phyloP scores from a whole-genome alignment of 2,113 vertebrate genomes.

The Geothlypis trichas region DNA sequence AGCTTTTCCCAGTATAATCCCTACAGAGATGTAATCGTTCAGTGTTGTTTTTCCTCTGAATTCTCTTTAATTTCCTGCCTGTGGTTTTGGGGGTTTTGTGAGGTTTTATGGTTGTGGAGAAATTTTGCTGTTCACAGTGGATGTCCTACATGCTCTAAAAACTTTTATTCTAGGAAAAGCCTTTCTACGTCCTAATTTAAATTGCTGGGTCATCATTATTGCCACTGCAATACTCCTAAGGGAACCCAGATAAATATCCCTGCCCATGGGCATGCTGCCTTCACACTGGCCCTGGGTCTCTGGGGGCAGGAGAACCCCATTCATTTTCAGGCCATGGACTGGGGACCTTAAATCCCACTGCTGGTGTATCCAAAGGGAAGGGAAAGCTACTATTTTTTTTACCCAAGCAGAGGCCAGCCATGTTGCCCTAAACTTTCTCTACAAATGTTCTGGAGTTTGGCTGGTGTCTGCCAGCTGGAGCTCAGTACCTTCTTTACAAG shows the following conservation, averaged over 20 bases:
- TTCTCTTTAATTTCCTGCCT: constrained; percentile 59
- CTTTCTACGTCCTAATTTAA: constrained; percentile 17
- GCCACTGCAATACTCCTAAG: neutral
- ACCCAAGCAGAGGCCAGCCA: neutral
- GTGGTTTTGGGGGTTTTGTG: constrained; percentile 29
- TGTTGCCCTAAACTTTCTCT: neutral
- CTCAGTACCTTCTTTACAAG: constrained; percentile 6
- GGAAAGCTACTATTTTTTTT: neutral
- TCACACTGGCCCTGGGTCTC: neutral
- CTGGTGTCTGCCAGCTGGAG: constrained; percentile 29
- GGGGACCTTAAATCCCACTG: neutral
- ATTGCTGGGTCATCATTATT: neutral
- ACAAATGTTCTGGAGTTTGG: neutral
- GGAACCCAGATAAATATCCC: neutral
- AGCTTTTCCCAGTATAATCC: constrained; percentile 45
- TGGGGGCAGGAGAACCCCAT: neutral
- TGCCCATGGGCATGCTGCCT: neutral
- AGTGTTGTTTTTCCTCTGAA: constrained; percentile 23
- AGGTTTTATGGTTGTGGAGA: constrained; percentile 8
- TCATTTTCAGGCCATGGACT: neutral
- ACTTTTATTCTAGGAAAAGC: constrained; percentile 43
- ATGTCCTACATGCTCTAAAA: constrained; percentile 18
- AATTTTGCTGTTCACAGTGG: constrained; percentile 8
- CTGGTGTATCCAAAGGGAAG: neutral
- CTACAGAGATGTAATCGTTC: constrained; percentile 12